Evolutionary conservation across 2,113 vertebrate species (phyloP).

Genomic region (Poecilia latipinna): DNA sequence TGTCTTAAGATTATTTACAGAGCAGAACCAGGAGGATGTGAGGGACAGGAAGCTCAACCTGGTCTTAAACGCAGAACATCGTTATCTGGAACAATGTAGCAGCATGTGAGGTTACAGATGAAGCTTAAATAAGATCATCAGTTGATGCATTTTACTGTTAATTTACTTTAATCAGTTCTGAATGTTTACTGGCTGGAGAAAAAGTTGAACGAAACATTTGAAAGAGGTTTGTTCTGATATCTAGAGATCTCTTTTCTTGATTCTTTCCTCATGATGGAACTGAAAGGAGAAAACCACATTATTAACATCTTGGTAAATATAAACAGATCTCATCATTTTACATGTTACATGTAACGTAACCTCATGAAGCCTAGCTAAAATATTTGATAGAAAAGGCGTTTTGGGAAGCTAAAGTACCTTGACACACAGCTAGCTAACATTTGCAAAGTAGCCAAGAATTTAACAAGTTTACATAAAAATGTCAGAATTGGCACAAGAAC

Average conservation of each 20-base stretch:
- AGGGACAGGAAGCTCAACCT: background rate
- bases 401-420: too few species aligned
- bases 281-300: too few species aligned
- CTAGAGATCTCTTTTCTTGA: background rate
- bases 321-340: too few species aligned
- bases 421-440: too few species aligned
- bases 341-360: too few species aligned
- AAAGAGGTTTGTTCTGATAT: slow-evolving; percentile 13
- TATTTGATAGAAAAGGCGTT: too few species aligned
- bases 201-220: slow-evolving; percentile 20
- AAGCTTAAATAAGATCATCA: background rate
- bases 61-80: background rate
- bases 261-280: too few species aligned
- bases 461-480: too few species aligned
- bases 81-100: background rate
- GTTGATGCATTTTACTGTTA: slow-evolving; percentile 14
- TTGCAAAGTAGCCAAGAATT: too few species aligned
- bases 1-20: background rate
- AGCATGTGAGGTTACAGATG: background rate
- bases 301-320: too few species aligned
- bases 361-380: too few species aligned
- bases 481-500: too few species aligned
- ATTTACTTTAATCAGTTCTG: slow-evolving; percentile 9
- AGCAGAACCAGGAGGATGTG: background rate
- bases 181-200: slow-evolving; percentile 1